Evolutionary conservation across 1,140 invertebrate species (phyloP), one percentile per base, ranked within the genome.

Genomic region (Bursaphelenchus mucronatus): DNA sequence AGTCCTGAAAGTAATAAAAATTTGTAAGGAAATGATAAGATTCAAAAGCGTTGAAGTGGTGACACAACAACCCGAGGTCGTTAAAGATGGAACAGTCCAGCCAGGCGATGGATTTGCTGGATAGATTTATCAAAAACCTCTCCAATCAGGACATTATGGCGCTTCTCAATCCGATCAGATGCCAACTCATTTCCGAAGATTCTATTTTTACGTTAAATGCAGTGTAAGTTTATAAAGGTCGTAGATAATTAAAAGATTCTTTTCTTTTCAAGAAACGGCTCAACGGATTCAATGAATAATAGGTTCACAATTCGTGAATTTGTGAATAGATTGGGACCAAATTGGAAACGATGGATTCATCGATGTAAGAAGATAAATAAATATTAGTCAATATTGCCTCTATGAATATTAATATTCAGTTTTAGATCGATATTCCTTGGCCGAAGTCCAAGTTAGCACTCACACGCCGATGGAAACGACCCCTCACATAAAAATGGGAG

Each of bases 281-380:
- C 73, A 7, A 57, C 72, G 19, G 73, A 75, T 46, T 68, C 76
- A 21, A 64, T 75, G 30, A 61, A 76, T 39, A 50, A 67, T 5
- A 61, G 68, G 39, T 53, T 75, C 15, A 73, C 73, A 1, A 64
- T 69, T 7, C 30, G 40, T 21, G 73, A 75, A 30, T 64, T 75
- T 41, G 30, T 75, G 10, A 63, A 70, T 51, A 57, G 66, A 19
- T 62, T 76, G 8, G 69, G 64, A 55, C 63, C 72, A 44, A 51
- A 61, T 44, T 74, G 72, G 72, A 61, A 72, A 58, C 39, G 62
- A 46, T 76, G 74, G 74, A 68, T 75, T 40, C 74, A 75, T 47
- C 59, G 21, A 56, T 57, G 73, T 74, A 39, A 13, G 52, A n/a
- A 54, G 1, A 30, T 3, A 11, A 15, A n/a, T n/a, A n/a, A 54